A percentile compares a stretch with the other conserved stretches of the same genome.
Conservation (phyloP, 30 jellyfish, hydroid and myxozoan genomes). For the Catostylus mosaicus region DNA sequence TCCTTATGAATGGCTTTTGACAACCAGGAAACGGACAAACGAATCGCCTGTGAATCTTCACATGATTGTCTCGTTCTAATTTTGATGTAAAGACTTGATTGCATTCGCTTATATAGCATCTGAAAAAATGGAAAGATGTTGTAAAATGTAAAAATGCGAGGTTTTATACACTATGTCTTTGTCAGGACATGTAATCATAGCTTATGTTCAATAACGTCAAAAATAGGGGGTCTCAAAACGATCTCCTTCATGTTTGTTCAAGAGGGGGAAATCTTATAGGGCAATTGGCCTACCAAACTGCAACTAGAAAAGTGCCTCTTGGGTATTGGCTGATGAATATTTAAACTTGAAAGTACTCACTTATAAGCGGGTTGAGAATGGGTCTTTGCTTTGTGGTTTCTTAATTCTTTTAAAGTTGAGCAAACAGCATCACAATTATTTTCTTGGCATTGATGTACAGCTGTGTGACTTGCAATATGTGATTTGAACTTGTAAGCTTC, state of each 20-base stretch:
- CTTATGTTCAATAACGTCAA: no score
- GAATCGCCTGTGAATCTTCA: slow-evolving; percentile 17
- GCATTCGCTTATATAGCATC: slow-evolving; percentile 17
- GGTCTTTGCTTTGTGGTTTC: slow-evolving; percentile 8
- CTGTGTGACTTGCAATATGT: slow-evolving; percentile 31
- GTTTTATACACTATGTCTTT: no score
- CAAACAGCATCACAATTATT: slow-evolving; percentile 20
- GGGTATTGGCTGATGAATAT: slow-evolving; percentile 11
- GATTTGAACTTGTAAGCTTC: slow-evolving; percentile 50
- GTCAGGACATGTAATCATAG: no score
- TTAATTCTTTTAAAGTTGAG: slow-evolving; percentile 4
- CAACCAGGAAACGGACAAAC: slow-evolving; percentile 52
- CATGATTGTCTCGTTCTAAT: slow-evolving; percentile 24
- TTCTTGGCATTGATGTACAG: slow-evolving; percentile 1
- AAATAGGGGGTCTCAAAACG: no score
- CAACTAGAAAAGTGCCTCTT: background rate
- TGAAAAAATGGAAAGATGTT: background rate
- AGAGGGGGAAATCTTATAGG: background rate
- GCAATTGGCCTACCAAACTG: background rate
- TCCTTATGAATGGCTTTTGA: slow-evolving; percentile 28
- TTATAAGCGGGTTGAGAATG: background rate
- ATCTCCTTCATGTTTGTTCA: no score
- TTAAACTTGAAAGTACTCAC: no score
- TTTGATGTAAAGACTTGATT: background rate
- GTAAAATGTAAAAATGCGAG: background rate